Percentiles rank a stretch among this genome's conserved stretches.
Evolutionary conservation across 2,888 invertebrate genomes (phyloP).

Genomic region (Leucania comma): DNA sequence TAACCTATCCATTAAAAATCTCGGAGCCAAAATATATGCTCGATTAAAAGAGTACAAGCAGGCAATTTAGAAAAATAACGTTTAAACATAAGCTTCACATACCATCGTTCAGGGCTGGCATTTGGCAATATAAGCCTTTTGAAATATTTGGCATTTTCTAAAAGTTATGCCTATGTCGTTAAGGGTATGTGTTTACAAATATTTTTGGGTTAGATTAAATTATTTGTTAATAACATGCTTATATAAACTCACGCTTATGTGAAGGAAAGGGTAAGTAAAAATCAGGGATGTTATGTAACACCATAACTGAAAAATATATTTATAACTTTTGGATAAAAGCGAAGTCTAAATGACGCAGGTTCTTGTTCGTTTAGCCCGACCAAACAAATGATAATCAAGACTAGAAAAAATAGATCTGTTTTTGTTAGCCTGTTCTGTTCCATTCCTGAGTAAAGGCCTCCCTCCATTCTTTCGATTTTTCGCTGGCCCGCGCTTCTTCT

Average conservation of each 20-base stretch:
- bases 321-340: too few relatives aligned
- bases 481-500: too few relatives aligned
- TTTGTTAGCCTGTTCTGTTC: too few relatives aligned
- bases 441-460: too few relatives aligned
- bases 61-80: conserved; percentile 59
- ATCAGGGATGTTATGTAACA: not conserved
- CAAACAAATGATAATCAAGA: too few relatives aligned
- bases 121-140: conserved; percentile 45
- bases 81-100: conserved; percentile 34
- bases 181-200: conserved; percentile 37
- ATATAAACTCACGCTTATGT: not conserved
- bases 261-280: not conserved
- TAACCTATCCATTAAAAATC: conserved; percentile 34
- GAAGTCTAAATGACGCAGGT: too few relatives aligned
- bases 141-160: conserved; percentile 55
- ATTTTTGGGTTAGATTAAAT: conserved; percentile 50
- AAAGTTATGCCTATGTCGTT: conserved; percentile 51
- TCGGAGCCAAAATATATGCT: conserved; percentile 26
- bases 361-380: too few relatives aligned
- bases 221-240: conserved; percentile 34
- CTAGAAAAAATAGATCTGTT: too few relatives aligned
- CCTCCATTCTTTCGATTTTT: too few relatives aligned
- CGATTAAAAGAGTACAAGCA: conserved; percentile 45
- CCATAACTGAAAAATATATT: too few relatives aligned
- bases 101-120: conserved; percentile 44